phyloP scores from a whole-genome alignment of 2,888 invertebrate genomes.

The Microctonus hyperodae region DNA sequence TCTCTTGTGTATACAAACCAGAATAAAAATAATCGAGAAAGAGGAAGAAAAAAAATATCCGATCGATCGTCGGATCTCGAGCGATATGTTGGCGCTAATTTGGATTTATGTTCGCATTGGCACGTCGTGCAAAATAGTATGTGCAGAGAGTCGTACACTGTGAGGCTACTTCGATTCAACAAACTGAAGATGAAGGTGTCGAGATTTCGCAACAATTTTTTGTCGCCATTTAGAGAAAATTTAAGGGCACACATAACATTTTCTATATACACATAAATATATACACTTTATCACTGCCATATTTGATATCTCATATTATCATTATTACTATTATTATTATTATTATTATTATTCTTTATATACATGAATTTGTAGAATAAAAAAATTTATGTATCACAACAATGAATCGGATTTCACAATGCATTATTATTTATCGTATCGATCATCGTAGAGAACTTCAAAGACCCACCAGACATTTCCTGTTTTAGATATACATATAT shows the following conservation, averaged over 20 bases:
- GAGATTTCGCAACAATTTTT: constrained; percentile 27
- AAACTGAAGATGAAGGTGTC: constrained; percentile 22
- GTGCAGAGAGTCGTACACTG: constrained; percentile 18
- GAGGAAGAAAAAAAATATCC: constrained; percentile 30
- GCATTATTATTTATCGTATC: not conserved
- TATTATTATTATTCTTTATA: no score
- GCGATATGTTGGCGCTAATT: constrained; percentile 57
- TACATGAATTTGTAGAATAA: not conserved
- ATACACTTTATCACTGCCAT: not conserved
- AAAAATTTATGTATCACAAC: not conserved
- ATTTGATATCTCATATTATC: not conserved
- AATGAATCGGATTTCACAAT: not conserved
- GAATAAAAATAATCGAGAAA: not conserved
- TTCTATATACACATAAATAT: not conserved
- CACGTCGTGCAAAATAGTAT: constrained; percentile 46
- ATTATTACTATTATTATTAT: not conserved
- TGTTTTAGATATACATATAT: not conserved
- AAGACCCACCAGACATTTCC: constrained; percentile 2
- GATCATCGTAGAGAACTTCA: not conserved
- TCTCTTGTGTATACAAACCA: constrained; percentile 26
- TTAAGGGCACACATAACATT: not conserved
- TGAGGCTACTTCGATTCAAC: not conserved
- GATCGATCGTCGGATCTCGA: constrained; percentile 34
- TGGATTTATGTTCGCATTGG: constrained; percentile 62
- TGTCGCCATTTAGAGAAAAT: constrained; percentile 29